Conservation (phyloP, 2,888 invertebrate species). For the Deroplatys truncata region DNA sequence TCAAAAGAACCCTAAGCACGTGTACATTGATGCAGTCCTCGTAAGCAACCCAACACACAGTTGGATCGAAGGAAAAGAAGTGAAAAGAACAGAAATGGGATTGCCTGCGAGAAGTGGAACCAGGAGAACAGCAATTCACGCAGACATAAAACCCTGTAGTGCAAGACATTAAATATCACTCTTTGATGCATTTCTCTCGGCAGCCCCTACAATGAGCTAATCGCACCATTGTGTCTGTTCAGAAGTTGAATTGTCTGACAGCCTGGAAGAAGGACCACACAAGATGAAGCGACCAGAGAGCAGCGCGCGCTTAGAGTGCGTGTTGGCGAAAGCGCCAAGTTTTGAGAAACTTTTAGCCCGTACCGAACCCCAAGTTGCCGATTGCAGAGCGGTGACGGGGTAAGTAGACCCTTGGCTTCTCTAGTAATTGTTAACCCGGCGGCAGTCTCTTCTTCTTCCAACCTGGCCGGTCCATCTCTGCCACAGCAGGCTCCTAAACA, state of each 20-base stretch:
- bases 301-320: not conserved
- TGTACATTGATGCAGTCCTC: too few species aligned
- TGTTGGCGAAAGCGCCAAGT: not conserved
- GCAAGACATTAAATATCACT: not conserved
- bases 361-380: not conserved
- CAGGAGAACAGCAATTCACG: too few species aligned
- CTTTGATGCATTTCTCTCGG: not conserved
- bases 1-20: too few species aligned
- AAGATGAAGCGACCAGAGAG: not conserved
- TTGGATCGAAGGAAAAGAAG: too few species aligned
- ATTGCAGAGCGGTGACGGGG: slow-evolving; percentile 9
- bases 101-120: too few species aligned
- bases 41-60: too few species aligned
- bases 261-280: not conserved
- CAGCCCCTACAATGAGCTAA: not conserved
- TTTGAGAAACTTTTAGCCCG: not conserved
- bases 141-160: too few species aligned
- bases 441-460: not conserved
- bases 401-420: not conserved
- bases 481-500: too few species aligned
- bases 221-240: not conserved
- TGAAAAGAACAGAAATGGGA: too few species aligned
- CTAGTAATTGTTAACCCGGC: not conserved
- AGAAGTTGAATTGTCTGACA: slow-evolving; percentile 7
- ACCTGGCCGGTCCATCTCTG: too few species aligned